A percentile compares a stretch with the other conserved stretches of the same genome.
phyloP scores from a whole-genome alignment of 1,140 invertebrate species.

The Fopius arisanus region DNA sequence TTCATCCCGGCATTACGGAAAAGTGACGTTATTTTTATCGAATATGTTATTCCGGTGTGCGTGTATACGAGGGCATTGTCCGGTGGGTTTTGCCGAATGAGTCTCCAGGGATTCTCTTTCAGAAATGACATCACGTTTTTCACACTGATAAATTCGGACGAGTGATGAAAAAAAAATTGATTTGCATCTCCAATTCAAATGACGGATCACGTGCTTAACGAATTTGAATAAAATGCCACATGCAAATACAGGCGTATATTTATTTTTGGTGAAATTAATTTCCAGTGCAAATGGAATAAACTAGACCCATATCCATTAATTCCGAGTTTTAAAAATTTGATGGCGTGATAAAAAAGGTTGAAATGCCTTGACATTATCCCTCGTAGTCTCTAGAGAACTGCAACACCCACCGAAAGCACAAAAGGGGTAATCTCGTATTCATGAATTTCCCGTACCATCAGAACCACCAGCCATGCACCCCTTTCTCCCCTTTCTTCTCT shows the following conservation, averaged over 20 bases:
- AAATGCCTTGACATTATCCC: conserved; percentile 15
- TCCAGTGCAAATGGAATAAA: too few relatives aligned
- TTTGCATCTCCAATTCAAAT: not conserved
- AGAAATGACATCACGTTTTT: conserved; percentile 17
- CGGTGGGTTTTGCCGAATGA: not conserved
- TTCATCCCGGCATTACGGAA: too few relatives aligned
- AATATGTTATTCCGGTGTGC: too few relatives aligned
- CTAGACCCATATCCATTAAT: too few relatives aligned
- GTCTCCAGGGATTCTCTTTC: conserved; percentile 15
- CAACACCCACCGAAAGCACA: conserved; percentile 8
- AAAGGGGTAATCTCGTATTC: conserved; percentile 52
- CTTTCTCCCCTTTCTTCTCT: conserved; percentile 26
- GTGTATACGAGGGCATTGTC: conserved; percentile 1
- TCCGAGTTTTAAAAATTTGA: not conserved
- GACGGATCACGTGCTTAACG: not conserved
- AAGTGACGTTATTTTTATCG: too few relatives aligned
- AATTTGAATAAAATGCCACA: too few relatives aligned
- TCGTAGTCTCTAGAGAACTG: not conserved
- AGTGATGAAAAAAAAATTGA: not conserved
- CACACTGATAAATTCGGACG: not conserved
- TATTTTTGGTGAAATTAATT: too few relatives aligned
- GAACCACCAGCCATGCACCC: conserved; percentile 20
- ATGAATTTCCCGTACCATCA: conserved; percentile 49
- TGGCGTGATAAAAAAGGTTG: not conserved
- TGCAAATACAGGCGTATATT: too few relatives aligned